phyloP scores from a whole-genome alignment of 2,113 vertebrate species.

The Gymnarchus niloticus region DNA sequence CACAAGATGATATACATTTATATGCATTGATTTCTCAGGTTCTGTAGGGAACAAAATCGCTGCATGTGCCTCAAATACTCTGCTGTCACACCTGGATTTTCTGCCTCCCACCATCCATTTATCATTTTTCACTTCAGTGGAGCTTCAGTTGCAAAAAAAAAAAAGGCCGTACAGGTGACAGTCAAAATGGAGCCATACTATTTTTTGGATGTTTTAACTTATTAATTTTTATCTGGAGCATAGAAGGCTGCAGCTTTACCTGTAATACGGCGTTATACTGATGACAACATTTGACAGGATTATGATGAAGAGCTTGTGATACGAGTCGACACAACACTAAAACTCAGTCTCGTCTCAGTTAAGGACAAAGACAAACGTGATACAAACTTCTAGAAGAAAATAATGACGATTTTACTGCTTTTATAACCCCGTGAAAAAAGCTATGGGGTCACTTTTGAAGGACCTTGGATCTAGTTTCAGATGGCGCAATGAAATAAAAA shows the following conservation, averaged over 20 bases:
- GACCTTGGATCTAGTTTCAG: conserved; percentile 20
- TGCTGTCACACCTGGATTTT: not conserved
- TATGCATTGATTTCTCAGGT: not conserved
- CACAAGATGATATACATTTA: not conserved
- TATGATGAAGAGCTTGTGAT: not conserved
- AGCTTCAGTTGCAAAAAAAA: not conserved
- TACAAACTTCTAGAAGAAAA: not conserved
- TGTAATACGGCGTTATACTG: not conserved
- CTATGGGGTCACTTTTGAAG: conserved; percentile 5
- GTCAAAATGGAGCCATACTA: not conserved
- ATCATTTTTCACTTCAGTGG: not conserved
- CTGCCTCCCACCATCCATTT: not conserved
- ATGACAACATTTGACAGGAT: not conserved
- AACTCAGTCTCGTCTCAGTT: not conserved
- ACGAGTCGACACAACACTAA: not conserved
- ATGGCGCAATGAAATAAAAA: conserved; percentile 27
- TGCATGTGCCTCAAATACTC: not conserved
- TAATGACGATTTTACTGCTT: not conserved
- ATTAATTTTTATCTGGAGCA: not conserved
- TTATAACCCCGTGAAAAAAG: not conserved
- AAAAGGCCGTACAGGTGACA: not conserved
- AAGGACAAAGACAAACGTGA: not conserved
- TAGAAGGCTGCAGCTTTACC: too few relatives aligned
- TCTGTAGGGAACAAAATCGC: not conserved
- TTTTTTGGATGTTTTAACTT: not conserved